Conservation (phyloP, 2,888 invertebrate species). For the Drosophila rellima region DNA sequence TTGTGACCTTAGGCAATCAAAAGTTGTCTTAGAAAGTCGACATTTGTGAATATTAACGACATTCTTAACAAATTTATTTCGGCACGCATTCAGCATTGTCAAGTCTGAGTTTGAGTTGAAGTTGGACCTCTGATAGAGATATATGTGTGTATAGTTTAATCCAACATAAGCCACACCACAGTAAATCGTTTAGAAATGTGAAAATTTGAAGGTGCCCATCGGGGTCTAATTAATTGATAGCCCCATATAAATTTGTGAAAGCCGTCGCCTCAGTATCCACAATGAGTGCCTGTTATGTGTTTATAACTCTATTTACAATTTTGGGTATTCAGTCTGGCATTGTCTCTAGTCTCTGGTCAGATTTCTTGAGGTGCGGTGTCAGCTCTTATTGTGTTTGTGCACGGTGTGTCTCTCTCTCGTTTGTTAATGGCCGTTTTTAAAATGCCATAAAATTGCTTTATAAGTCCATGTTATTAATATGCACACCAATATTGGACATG, state of each 20-base stretch:
- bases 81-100: slow-evolving; percentile 42
- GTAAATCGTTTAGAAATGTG: slow-evolving; percentile 53
- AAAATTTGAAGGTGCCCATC: slow-evolving; percentile 53
- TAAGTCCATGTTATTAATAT: slow-evolving; percentile 78
- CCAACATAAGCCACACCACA: slow-evolving; percentile 3
- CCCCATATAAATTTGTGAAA: slow-evolving; percentile 80
- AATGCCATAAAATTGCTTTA: slow-evolving; percentile 81
- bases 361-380: slow-evolving; percentile 51
- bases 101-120: slow-evolving; percentile 20
- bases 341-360: slow-evolving; percentile 16
- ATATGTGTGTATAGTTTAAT: slow-evolving; percentile 2
- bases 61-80: slow-evolving; percentile 76
- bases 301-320: slow-evolving; percentile 81
- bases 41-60: slow-evolving; percentile 66
- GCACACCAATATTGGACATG: slow-evolving; percentile 80
- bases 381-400: slow-evolving; percentile 76
- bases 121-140: slow-evolving; percentile 4
- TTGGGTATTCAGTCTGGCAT: slow-evolving; percentile 26
- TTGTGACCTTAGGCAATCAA: slow-evolving; percentile 45
- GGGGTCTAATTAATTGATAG: slow-evolving; percentile 76
- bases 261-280: slow-evolving; percentile 72
- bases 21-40: slow-evolving; percentile 65
- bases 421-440: slow-evolving; percentile 81
- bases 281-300: slow-evolving; percentile 73
- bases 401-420: slow-evolving; percentile 43